A percentile compares a stretch with the other conserved stretches of the same genome.
Evolutionary conservation across 2,113 vertebrate species (phyloP).

Genomic region (Ammospiza nelsoni): DNA sequence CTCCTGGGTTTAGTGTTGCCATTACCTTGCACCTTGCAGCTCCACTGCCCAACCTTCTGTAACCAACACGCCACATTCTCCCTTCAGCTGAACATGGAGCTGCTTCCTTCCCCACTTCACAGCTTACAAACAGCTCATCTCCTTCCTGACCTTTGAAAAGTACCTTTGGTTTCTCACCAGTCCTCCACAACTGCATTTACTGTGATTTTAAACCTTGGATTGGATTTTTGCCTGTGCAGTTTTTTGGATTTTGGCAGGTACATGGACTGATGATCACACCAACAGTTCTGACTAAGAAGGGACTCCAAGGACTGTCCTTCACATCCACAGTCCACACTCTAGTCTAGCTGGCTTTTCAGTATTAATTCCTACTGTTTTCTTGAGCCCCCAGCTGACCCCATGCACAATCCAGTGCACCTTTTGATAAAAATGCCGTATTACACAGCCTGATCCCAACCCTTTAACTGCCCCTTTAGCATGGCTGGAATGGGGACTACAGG

Average conservation of each 20-base stretch:
- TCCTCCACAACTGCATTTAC: background rate
- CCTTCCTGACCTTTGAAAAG: background rate
- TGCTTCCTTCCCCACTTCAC: background rate
- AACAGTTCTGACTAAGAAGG: background rate
- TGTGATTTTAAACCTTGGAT: background rate
- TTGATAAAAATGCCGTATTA: background rate
- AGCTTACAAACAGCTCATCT: background rate
- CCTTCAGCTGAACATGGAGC: fast-evolving
- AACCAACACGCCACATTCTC: fast-evolving
- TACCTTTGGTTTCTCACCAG: background rate
- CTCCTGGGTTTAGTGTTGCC: too few species aligned
- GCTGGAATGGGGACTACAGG: background rate
- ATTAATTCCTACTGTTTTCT: background rate
- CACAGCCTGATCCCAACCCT: background rate
- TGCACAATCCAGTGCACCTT: background rate
- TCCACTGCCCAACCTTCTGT: fast-evolving
- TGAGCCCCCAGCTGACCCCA: background rate
- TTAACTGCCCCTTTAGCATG: background rate
- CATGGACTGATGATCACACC: background rate
- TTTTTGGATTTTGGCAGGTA: background rate
- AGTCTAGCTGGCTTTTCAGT: background rate
- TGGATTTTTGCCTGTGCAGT: background rate
- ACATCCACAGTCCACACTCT: fast-evolving
- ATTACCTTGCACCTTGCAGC: background rate
- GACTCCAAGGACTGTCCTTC: background rate